phyloP scores from a whole-genome alignment of 92 coral and sea anemone genomes.

The Phymanthus crucifer region DNA sequence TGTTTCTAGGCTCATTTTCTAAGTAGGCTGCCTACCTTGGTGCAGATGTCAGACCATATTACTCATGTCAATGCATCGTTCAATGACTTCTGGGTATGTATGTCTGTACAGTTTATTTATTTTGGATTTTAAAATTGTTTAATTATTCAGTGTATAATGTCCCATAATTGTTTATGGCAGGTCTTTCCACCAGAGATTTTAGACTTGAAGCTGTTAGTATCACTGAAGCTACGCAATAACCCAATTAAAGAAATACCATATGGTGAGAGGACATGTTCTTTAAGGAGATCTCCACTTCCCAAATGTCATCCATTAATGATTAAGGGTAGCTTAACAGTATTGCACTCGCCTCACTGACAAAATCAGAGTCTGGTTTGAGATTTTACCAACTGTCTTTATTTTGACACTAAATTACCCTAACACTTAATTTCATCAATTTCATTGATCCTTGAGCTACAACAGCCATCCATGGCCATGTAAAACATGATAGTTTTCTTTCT shows the following conservation, averaged over 20 bases:
- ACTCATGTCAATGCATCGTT: constrained; percentile 90
- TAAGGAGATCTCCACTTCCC: too few species aligned
- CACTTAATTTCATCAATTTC: not conserved
- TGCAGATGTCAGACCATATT: constrained; percentile 62
- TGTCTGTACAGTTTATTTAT: not conserved
- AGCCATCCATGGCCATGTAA: not conserved
- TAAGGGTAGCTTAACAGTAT: not conserved
- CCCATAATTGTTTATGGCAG: constrained; percentile 29
- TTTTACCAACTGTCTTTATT: too few species aligned
- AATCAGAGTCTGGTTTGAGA: too few species aligned
- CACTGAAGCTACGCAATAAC: constrained; percentile 85
- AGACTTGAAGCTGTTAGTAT: constrained; percentile 64
- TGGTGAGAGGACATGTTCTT: constrained; percentile 49
- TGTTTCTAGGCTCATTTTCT: constrained; percentile 81
- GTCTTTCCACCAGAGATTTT: constrained; percentile 82
- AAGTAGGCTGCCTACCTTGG: constrained; percentile 66
- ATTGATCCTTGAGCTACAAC: not conserved
- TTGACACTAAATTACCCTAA: not conserved
- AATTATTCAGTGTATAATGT: not conserved
- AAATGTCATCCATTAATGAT: not conserved
- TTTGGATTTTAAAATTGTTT: not conserved
- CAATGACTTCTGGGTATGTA: constrained; percentile 91
- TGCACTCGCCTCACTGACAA: constrained; percentile 8
- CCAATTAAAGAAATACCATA: constrained; percentile 92
- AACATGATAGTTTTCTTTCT: not conserved